Base-by-base conservation (phyloP, 2,888 invertebrate genomes). In the Blastobasis lacticolella region DNA sequence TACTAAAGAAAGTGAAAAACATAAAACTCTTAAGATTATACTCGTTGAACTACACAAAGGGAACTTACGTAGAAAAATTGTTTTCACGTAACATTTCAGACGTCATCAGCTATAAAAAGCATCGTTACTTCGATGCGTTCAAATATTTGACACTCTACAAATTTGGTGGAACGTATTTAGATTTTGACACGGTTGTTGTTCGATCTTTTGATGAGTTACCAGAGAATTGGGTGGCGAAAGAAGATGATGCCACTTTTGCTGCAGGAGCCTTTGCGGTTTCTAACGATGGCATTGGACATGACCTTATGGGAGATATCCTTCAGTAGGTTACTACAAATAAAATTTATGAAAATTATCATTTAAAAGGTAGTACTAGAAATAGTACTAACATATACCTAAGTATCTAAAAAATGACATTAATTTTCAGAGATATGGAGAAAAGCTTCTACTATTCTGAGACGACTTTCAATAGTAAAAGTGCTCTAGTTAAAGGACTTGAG, bases 111-210 rank as follows among this genome's bases (percentile, higher is more conserved):
- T 42, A 42, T 42, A 9, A 9, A n/a, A 10, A n/a, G 42, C 42
- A 42, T 10, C 42, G 10, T 9, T 9, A 9, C 10, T 42, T 10
- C 5, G 42, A 42, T 10, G 42, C 42, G 42, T n/a, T 42, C 4
- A 42, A 10, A 9, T 42, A n/a, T 42, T 42, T 42, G 9, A 8
- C 42, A n/a, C 10, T 42, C 9, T 42, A 42, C 90, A 93, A 92
- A 65, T 93, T 93, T 94, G 3, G 89, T 94, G 23, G 90, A 10
- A 10, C 49, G 9, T 49, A 49, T 43, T 6, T 49, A 44, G 52
- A 52, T 10, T 43, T 46, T 10, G 46, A 49, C 38, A 42, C 49
- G 10, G 36, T 49, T 37, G 46, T 38, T 4, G 37, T 42, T 4
- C 42, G 10, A 9, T 43, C 50, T 4, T 49, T 52, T 9, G 41